Evolutionary conservation across 2,797 vertebrate species (phyloP).

Genomic region (Pterois miles): DNA sequence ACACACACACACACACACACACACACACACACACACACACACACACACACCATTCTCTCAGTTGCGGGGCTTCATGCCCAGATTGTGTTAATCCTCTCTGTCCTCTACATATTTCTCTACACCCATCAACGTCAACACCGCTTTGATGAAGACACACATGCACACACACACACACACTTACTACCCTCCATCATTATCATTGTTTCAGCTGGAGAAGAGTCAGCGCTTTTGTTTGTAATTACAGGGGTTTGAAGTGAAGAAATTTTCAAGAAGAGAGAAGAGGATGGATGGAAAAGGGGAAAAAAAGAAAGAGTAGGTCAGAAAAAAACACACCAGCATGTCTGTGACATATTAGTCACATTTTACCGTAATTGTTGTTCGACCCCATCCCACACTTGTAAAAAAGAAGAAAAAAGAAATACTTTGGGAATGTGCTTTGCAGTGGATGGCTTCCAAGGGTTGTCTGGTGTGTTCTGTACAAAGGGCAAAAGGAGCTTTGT

Average conservation of each 20-base stretch:
- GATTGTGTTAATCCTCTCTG: constrained; percentile 83
- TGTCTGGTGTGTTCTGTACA: constrained; percentile 82
- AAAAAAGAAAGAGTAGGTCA: constrained; percentile 65
- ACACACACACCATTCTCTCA: constrained; percentile 52
- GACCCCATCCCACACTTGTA: constrained; percentile 82
- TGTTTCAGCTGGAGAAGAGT: constrained; percentile 83
- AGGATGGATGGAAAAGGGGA: constrained; percentile 73
- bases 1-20: constrained; percentile 37
- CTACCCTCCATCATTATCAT: constrained; percentile 82
- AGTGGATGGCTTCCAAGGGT: constrained; percentile 80
- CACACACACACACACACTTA: constrained; percentile 30
- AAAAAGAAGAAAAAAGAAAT: constrained; percentile 77
- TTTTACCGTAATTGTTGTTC: constrained; percentile 88
- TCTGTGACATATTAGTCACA: constrained; percentile 88
- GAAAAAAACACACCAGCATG: constrained; percentile 77
- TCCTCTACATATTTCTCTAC: constrained; percentile 78
- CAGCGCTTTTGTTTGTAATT: constrained; percentile 88
- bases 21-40: constrained; percentile 42
- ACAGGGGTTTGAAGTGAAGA: constrained; percentile 81
- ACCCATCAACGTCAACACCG: constrained; percentile 74
- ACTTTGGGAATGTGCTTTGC: constrained; percentile 81
- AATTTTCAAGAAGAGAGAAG: constrained; percentile 72
- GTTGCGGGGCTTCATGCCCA: constrained; percentile 74
- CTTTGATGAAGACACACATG: constrained; percentile 77
- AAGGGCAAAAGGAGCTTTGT: constrained; percentile 79